phyloP scores from a whole-genome alignment of 2,888 invertebrate species.

The Stomorhina lunata region DNA sequence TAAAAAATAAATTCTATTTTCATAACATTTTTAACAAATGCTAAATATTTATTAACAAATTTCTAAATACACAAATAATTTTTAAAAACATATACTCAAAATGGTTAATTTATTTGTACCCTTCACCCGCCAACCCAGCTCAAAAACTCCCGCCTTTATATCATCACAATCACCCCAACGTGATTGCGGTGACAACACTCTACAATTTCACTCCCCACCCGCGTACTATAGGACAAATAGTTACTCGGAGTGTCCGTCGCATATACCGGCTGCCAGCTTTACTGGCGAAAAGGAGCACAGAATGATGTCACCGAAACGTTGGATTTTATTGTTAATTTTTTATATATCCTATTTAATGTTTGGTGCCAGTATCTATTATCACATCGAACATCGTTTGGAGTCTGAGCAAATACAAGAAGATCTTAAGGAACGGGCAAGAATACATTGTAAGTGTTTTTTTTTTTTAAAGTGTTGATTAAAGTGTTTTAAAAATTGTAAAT shows the following conservation, averaged over 20 bases:
- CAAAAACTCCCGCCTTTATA: constrained; percentile 23
- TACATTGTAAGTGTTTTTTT: constrained; percentile 83
- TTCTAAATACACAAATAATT: neutral
- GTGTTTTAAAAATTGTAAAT: neutral
- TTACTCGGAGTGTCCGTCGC: neutral
- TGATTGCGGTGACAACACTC: constrained; percentile 33
- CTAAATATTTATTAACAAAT: constrained; percentile 17
- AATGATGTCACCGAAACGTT: constrained; percentile 89
- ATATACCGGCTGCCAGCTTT: constrained; percentile 35
- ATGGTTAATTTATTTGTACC: constrained; percentile 48
- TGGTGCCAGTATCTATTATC: constrained; percentile 92
- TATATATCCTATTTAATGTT: constrained; percentile 89
- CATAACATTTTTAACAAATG: constrained; percentile 32
- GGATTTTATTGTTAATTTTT: constrained; percentile 87
- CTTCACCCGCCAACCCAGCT: constrained; percentile 34
- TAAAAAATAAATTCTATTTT: neutral
- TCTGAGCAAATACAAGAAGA: constrained; percentile 82
- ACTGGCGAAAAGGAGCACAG: neutral
- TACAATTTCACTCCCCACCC: neutral
- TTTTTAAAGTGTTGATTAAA: neutral
- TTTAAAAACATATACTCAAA: neutral
- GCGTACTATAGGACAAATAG: neutral
- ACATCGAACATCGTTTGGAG: constrained; percentile 89
- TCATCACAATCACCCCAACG: constrained; percentile 14
- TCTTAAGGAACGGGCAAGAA: constrained; percentile 84